These are phyloP conservation scores for Erynnis tages DNA, from an alignment of 2,888 invertebrate species.

Conservation along the genomic window DNA sequence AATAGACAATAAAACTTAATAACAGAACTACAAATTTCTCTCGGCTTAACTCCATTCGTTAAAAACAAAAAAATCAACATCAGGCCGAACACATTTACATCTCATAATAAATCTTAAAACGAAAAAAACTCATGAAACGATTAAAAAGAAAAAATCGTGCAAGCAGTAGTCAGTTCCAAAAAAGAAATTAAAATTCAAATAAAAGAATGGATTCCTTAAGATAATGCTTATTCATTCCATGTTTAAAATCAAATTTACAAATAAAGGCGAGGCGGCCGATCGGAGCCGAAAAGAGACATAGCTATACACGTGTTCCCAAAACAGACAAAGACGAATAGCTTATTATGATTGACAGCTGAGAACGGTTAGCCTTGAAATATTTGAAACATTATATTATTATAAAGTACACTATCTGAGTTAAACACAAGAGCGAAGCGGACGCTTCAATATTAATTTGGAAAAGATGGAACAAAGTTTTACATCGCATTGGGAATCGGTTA, in stretches of 20 bases:
- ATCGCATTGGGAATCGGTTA: no score
- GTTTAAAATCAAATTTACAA: slow-evolving; percentile 81
- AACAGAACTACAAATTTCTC: neutral
- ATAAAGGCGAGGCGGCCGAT: slow-evolving; percentile 76
- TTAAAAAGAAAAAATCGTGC: slow-evolving; percentile 55
- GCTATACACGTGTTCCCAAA: slow-evolving; percentile 50
- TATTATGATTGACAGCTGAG: slow-evolving; percentile 82
- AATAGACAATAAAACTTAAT: neutral
- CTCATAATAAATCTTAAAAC: slow-evolving; percentile 67
- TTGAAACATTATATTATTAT: slow-evolving; percentile 82
- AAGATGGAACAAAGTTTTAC: neutral
- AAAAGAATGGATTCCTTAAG: slow-evolving; percentile 78
- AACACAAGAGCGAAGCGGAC: slow-evolving; percentile 66
- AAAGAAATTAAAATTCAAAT: slow-evolving; percentile 79
- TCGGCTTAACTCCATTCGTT: neutral
- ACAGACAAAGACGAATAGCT: slow-evolving; percentile 71
- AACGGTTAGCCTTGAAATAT: slow-evolving; percentile 82
- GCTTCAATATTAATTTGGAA: slow-evolving; percentile 39
- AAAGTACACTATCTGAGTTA: slow-evolving; percentile 78
- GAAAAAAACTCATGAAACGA: slow-evolving; percentile 54
- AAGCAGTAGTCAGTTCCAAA: slow-evolving; percentile 66
- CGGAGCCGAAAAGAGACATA: slow-evolving; percentile 58
- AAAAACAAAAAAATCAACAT: slow-evolving; percentile 15
- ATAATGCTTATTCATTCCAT: slow-evolving; percentile 82
- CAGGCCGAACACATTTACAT: slow-evolving; percentile 59